phyloP scores from a whole-genome alignment of 2,888 invertebrate species.

The Phragmatobia fuliginosa region DNA sequence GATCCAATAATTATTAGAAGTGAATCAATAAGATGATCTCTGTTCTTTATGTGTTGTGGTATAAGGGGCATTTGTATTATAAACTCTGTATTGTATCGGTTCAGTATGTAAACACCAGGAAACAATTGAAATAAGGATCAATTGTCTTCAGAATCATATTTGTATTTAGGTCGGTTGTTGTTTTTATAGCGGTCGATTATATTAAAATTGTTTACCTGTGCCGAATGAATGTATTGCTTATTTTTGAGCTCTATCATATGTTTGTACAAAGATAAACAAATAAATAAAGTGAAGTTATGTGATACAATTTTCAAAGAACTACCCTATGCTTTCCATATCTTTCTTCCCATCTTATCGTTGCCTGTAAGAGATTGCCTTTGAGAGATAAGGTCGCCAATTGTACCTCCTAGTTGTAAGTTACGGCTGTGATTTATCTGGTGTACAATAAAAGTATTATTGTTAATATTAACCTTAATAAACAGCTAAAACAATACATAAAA shows the following conservation, averaged over 20 bases:
- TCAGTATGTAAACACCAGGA: constrained; percentile 52
- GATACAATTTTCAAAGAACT: neutral
- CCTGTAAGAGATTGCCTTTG: too few species aligned
- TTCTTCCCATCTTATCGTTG: too few species aligned
- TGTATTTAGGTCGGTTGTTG: constrained; percentile 23
- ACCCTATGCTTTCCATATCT: too few species aligned
- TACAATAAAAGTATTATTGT: too few species aligned
- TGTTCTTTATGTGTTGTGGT: constrained; percentile 35
- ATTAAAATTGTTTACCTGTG: constrained; percentile 6
- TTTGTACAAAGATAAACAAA: neutral
- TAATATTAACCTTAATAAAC: neutral
- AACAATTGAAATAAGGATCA: constrained; percentile 47
- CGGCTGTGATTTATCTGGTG: too few species aligned
- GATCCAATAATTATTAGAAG: constrained; percentile 26
- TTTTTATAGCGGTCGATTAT: constrained; percentile 20
- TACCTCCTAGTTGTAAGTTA: too few species aligned
- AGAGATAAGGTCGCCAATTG: too few species aligned
- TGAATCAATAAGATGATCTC: constrained; percentile 36
- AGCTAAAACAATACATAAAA: neutral
- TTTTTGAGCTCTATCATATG: constrained; percentile 1
- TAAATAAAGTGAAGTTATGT: neutral
- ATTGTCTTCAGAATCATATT: constrained; percentile 33
- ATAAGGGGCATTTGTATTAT: constrained; percentile 49
- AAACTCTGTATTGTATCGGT: constrained; percentile 49
- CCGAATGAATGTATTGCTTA: constrained; percentile 3